Percentiles rank a stretch among this genome's conserved stretches.
Conservation (phyloP, 2,113 vertebrate genomes). For the Tragelaphus buxtoni region DNA sequence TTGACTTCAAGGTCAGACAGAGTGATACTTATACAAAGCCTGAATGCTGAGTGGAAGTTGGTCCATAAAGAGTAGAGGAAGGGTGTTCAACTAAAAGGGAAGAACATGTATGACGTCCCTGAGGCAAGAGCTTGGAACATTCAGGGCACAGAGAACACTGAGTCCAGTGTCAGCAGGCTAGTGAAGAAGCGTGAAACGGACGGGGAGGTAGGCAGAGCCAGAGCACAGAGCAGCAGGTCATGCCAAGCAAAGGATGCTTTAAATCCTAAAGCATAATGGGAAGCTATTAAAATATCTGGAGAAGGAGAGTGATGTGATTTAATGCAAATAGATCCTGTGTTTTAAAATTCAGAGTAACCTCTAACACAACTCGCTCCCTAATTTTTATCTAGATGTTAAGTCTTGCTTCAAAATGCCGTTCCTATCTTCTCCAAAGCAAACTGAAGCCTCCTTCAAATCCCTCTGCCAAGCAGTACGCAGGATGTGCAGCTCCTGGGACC, state of each 20-base stretch:
- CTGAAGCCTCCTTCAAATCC: background rate
- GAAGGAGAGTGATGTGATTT: background rate
- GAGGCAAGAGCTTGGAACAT: background rate
- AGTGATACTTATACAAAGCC: background rate
- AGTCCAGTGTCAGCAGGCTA: background rate
- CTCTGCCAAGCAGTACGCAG: background rate
- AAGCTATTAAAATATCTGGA: background rate
- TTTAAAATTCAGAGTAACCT: background rate
- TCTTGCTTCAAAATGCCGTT: background rate
- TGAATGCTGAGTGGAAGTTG: background rate
- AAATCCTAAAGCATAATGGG: background rate
- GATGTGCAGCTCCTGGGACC: background rate
- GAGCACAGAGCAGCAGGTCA: background rate
- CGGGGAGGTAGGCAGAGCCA: background rate
- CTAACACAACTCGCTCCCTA: background rate
- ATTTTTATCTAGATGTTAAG: background rate
- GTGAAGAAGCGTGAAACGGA: rapidly evolving
- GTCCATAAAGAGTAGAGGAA: background rate
- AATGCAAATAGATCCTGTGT: background rate
- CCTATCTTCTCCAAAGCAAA: background rate
- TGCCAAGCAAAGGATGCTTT: background rate
- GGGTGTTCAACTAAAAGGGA: background rate
- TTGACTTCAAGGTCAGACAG: background rate
- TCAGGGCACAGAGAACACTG: background rate
- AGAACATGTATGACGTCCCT: background rate